A percentile compares a stretch with the other conserved stretches of the same genome.
Conservation (phyloP, 1,140 invertebrate species). For the Aphaenogaster floridana region DNA sequence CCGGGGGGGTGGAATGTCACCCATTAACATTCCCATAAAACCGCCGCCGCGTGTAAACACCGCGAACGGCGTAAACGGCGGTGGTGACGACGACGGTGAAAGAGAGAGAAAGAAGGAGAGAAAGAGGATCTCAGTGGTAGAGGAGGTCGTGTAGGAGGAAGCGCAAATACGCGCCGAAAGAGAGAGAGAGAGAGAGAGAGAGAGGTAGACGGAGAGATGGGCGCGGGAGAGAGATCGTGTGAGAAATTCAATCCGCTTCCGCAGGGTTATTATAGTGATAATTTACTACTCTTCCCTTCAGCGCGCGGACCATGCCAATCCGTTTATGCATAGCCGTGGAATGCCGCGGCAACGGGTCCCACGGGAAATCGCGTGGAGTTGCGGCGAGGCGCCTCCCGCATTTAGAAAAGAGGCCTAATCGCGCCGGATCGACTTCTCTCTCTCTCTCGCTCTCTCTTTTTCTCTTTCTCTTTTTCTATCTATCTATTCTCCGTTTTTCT, state of each 20-base stretch:
- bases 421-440: slow-evolving; percentile 8
- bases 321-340: slow-evolving; percentile 79
- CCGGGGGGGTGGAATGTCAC: slow-evolving; percentile 81
- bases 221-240: slow-evolving; percentile 70
- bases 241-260: slow-evolving; percentile 83
- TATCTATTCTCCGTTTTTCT: neutral
- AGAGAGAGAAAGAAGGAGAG: slow-evolving; percentile 40
- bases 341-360: slow-evolving; percentile 70
- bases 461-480: neutral
- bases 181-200: slow-evolving; percentile 1
- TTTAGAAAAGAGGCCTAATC: slow-evolving; percentile 72
- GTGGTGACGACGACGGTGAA: slow-evolving; percentile 33
- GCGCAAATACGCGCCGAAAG: slow-evolving; percentile 17
- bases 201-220: slow-evolving; percentile 28
- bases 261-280: slow-evolving; percentile 84
- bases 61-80: slow-evolving; percentile 68
- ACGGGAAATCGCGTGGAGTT: slow-evolving; percentile 73
- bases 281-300: slow-evolving; percentile 80
- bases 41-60: slow-evolving; percentile 81
- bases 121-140: neutral
- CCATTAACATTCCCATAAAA: slow-evolving; percentile 84
- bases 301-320: slow-evolving; percentile 64
- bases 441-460: neutral
- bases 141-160: slow-evolving; percentile 43
- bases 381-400: slow-evolving; percentile 62